A percentile compares a stretch with the other conserved stretches of the same genome.
Conservation (phyloP, 2,888 invertebrate genomes). For the Anthrax anthrax region DNA sequence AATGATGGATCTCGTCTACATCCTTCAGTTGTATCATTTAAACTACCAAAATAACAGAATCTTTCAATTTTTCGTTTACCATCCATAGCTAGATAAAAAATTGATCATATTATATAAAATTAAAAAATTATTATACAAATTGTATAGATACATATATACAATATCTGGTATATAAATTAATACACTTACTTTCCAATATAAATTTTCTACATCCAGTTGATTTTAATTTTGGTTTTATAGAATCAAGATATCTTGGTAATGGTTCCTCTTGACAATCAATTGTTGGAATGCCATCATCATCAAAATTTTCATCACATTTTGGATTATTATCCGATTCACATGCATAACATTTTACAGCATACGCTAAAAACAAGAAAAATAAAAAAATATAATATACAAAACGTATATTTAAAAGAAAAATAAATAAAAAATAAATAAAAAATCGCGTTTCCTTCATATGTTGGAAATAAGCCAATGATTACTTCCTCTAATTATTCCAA, state of each 20-base stretch:
- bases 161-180: not conserved
- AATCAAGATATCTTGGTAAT: conserved; percentile 23
- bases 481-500: not conserved
- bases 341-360: conserved; percentile 28
- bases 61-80: conserved; percentile 17
- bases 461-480: not conserved
- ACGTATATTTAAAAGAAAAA: not conserved
- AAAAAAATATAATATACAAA: no score
- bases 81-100: not conserved
- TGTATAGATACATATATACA: not conserved
- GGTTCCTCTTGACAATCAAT: conserved; percentile 13
- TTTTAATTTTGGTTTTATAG: not conserved
- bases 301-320: conserved; percentile 22
- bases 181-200: conserved; percentile 1
- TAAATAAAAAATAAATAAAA: not conserved
- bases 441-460: not conserved
- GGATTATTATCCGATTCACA: conserved; percentile 24
- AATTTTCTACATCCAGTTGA: conserved; percentile 3
- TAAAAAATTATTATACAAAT: no score
- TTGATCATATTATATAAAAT: not conserved
- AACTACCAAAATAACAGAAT: conserved; percentile 26
- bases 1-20: conserved; percentile 22
- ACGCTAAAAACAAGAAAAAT: conserved; percentile 18
- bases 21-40: conserved; percentile 19
- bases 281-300: not conserved